Evolutionary conservation across 2,113 vertebrate genomes (phyloP), one percentile per base, ranked within the genome.

Genomic region (Baryphthengus martii): DNA sequence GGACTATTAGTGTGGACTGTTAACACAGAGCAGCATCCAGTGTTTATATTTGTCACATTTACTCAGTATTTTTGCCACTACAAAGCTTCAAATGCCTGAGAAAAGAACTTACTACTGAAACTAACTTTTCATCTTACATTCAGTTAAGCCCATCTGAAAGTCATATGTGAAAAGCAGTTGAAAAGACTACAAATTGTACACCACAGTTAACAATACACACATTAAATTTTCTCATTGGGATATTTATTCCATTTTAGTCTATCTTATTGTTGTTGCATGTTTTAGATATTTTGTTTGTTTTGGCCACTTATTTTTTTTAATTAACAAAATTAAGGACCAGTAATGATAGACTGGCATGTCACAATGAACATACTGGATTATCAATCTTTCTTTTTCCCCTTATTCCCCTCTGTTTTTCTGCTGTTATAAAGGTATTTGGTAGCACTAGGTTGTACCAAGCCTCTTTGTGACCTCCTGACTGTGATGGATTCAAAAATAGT

Each of bases 401-500:
- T 17, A 11, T 1, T 8, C 33, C 33, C 3, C 6, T 88, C 75
- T 95, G 13, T 63, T 78, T 95, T 62, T 85, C n/a, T 88, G 61
- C 66, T 94, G 35, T 91, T 94, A 37, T 40, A 40, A 97, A 99
- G 99, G 96, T 99, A 99, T 95, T 97, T 99, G 96, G 99, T 99
- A 91, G 98, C 98, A 74, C 97, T 99, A 62, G 98, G 98, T 95
- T 98, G 98, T 87, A 99, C 99, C 93, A 99, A 99, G 95, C 99
- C 98, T 82, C 98, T 99, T 84, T 99, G 99, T 97, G 99, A 99
- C 96, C 98, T 99, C 76, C 98, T 99, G 96, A 99, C 98, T 37
- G 99, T 99, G 92, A 99, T 99, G 99, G 98, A 99, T 97, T 98
- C 98, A 45, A 99, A 99, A 97, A 99, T 99, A 93, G 98, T 99